Evolutionary conservation across 2,113 vertebrate genomes (phyloP).

Genomic region (Labeo catla): DNA sequence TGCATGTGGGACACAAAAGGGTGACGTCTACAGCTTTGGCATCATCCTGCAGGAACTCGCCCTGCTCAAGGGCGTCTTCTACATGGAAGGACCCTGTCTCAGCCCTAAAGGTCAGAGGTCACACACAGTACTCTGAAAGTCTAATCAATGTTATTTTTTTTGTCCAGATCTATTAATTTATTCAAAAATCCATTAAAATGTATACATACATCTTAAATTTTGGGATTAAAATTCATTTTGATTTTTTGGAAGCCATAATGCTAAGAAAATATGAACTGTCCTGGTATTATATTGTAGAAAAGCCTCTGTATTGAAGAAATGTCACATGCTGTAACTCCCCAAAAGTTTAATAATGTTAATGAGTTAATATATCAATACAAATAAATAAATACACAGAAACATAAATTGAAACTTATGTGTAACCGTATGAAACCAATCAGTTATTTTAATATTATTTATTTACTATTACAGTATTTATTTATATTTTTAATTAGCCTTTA

Average conservation of each 20-base stretch:
- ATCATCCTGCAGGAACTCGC: slow-evolving; percentile 93
- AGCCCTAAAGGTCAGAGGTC: slow-evolving; percentile 83
- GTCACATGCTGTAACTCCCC: not conserved
- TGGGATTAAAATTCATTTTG: not conserved
- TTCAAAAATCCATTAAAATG: not conserved
- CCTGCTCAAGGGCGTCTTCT: slow-evolving; percentile 84
- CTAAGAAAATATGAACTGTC: not conserved
- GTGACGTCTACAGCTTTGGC: slow-evolving; percentile 89
- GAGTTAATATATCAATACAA: not conserved
- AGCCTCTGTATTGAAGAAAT: not conserved
- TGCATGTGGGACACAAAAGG: slow-evolving; percentile 81
- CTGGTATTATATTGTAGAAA: not conserved
- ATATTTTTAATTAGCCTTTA: not conserved
- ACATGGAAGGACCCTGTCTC: slow-evolving; percentile 79
- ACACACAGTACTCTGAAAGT: not conserved
- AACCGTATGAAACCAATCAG: not conserved
- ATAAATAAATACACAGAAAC: not conserved
- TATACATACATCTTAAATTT: not conserved
- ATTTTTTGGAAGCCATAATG: not conserved
- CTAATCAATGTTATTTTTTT: not conserved
- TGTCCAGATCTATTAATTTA: not conserved
- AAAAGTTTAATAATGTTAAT: not conserved
- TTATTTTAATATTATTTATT: not conserved
- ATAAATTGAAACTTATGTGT: no score
- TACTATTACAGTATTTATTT: no score